Evolutionary conservation across 1,140 invertebrate species (phyloP).

Genomic region (Calliopsis andreniformis): DNA sequence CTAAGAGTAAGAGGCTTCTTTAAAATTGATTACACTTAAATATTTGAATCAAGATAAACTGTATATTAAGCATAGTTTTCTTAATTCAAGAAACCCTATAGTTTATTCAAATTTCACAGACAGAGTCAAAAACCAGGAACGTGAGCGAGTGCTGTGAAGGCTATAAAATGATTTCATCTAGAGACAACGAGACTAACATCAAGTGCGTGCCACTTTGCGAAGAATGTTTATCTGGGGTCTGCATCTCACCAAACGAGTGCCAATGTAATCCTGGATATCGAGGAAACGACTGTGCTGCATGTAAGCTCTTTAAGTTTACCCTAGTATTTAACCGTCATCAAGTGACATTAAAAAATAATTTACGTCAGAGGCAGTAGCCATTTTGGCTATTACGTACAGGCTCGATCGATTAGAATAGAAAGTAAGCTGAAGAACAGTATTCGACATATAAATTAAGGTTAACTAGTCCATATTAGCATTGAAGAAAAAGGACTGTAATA

Average conservation of each 20-base stretch:
- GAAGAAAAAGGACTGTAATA: neutral
- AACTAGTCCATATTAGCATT: too few species aligned
- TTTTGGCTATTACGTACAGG: too few species aligned
- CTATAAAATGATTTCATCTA: constrained; percentile 62
- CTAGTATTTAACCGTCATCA: too few species aligned
- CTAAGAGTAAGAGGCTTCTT: too few species aligned
- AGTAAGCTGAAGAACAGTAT: too few species aligned
- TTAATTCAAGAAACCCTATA: neutral
- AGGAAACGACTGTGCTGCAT: constrained; percentile 66
- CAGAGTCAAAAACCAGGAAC: constrained; percentile 68
- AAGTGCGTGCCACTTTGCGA: constrained; percentile 73
- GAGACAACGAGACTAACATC: constrained; percentile 36
- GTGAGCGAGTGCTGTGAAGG: constrained; percentile 76
- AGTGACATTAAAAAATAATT: too few species aligned
- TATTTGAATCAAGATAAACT: too few species aligned
- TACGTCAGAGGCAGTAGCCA: too few species aligned
- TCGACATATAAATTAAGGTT: too few species aligned
- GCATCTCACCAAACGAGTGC: constrained; percentile 81
- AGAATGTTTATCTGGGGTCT: constrained; percentile 74
- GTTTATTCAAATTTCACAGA: constrained; percentile 59
- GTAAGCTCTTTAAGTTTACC: constrained; percentile 59
- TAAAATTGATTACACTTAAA: too few species aligned
- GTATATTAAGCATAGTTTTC: too few species aligned
- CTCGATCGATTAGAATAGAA: too few species aligned
- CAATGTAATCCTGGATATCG: constrained; percentile 81